Base-by-base conservation (phyloP, 2,888 invertebrate genomes). In the Zaprionus obscuricornis region DNA sequence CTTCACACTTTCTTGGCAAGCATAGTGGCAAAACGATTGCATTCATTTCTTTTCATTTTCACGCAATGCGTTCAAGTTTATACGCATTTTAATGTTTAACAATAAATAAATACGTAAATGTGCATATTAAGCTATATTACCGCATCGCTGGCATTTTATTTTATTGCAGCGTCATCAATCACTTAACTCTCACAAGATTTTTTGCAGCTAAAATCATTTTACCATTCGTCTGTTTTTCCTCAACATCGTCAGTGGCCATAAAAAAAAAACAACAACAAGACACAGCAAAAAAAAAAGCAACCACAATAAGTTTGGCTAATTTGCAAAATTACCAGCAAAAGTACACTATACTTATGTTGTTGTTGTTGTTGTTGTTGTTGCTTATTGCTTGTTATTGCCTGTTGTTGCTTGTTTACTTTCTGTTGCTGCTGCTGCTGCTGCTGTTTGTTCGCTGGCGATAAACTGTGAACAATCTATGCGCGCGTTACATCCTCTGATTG, bases 1-100 rank as follows among this genome's bases (percentile, higher is more conserved):
- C 85, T 85, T 82, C 83, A 82, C 82, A 82, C 82, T 82, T 82
- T 82, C 85, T 69, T 83, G 63, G 67, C 69, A 79, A 63, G 36
- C 76, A 76, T 56, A 50, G 59, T 62, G 58, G 66, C 54, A 85
- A 70, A 64, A 66, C 74, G 55, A 39, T 26, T 10, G 10, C 11
- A 18, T 11, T 22, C 43, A 63, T 74, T 72, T 51, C 40, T 71
- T 70, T 66, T 47, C 52, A 52, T 63, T 40, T 63, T 33, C 71
- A 64, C 85, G 81, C 77, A 74, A 64, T 63, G 54, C 70, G 49
- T 74, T 63, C 27, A 46, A 17, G 39, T 37, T 43, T 39, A 31
- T 56, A 84, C 78, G 85, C 85, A 81, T 69, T 46, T 36, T 45
- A 37, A 5, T 22, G 7, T 60, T 60, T 49, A 65, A n/a, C n/a